Percentiles rank a stretch among this genome's conserved stretches.
Evolutionary conservation across 2,113 vertebrate species (phyloP).

Genomic region (Hemiscyllium ocellatum): DNA sequence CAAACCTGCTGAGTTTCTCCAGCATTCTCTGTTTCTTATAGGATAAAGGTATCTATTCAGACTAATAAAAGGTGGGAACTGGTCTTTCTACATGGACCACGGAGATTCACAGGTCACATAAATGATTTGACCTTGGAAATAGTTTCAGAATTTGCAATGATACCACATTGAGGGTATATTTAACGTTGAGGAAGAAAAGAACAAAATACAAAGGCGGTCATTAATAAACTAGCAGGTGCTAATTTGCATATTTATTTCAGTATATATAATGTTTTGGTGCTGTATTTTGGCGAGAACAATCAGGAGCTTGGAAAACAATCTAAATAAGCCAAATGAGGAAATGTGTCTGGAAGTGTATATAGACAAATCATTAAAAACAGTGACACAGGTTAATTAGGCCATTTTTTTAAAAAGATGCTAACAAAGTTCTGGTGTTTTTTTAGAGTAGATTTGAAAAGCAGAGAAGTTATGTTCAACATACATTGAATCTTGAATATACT

Average conservation of each 20-base stretch:
- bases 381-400: not conserved
- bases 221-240: not conserved
- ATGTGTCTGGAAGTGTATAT: not conserved
- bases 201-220: not conserved
- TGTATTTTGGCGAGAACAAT: not conserved
- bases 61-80: too few relatives aligned
- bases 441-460: not conserved
- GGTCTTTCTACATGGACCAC: not conserved
- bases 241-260: not conserved
- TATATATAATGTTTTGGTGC: not conserved
- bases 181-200: not conserved
- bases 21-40: too few relatives aligned
- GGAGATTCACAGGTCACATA: not conserved
- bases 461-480: not conserved
- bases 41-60: too few relatives aligned
- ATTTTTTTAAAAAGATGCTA: not conserved
- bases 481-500: not conserved
- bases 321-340: not conserved
- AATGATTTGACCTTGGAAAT: not conserved
- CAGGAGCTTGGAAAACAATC: not conserved
- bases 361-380: not conserved
- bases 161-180: not conserved
- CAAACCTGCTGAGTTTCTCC: too few relatives aligned
- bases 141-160: not conserved
- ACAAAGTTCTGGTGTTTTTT: not conserved